Base-by-base conservation (phyloP, 2,113 vertebrate species). In the Archilochus colubris region DNA sequence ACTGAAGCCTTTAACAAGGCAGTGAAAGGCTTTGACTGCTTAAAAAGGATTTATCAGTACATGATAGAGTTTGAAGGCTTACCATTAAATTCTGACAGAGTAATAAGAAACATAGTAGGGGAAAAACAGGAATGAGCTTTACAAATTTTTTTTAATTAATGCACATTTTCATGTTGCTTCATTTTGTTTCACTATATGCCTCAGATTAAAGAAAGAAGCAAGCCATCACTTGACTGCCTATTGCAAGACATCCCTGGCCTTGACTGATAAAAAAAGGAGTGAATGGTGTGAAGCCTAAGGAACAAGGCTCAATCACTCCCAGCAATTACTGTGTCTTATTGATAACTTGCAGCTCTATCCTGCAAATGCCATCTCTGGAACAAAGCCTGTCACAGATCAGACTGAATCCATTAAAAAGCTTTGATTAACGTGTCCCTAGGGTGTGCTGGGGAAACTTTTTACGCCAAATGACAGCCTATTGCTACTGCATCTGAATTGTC, bases 331-430 rank as follows among this genome's bases (percentile, higher is more conserved):
- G 97, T 97, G 97, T 97, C 97, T 98, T 98, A 98, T 97, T 98
- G 98, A 98, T 98, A 98, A 98, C 98, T 98, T 97, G 95, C 94
- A 97, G 96, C 94, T 97, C 95, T 96, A 97, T 97, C 97, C 96
- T 96, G 89, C 94, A 98, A 98, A 98, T 97, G 95, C 96, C 96
- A 96, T 97, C 96, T 97, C 94, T 97, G 95, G 97, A 98, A 98
- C 98, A 98, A 98, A 98, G 97, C 97, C 97, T 97, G 97, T 97
- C 98, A 97, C 97, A 97, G 97, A 98, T 98, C 96, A 98, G 97
- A 97, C 96, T 96, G 97, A 97, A 98, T 98, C 96, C 97, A 98
- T 98, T 98, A 98, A 98, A 98, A 98, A 96, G 95, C 97, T 98
- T 98, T 98, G 97, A 98, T 98, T 97, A 98, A 98, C 97, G 96